phyloP scores from a whole-genome alignment of 2,888 invertebrate species.

The Zaprionus bogoriensis region DNA sequence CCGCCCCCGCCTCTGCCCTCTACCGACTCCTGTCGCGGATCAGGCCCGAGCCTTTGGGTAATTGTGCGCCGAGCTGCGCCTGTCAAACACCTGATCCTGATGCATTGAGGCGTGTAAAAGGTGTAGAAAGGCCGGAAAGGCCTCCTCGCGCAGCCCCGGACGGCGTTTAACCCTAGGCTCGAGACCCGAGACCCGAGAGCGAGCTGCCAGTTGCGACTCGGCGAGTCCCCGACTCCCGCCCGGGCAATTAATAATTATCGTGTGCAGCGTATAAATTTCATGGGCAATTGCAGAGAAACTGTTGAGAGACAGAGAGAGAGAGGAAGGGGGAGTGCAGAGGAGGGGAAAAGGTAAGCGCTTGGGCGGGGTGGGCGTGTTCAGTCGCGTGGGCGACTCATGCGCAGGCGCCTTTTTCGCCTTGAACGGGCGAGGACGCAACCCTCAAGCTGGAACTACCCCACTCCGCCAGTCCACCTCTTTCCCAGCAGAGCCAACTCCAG shows the following conservation, averaged over 20 bases:
- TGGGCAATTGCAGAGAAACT: constrained; percentile 72
- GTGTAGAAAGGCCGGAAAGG: constrained; percentile 76
- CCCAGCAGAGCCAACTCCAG: background rate
- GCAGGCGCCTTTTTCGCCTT: constrained; percentile 47
- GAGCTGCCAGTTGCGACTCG: too few relatives aligned
- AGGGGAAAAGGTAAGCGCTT: background rate
- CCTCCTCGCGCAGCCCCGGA: constrained; percentile 24
- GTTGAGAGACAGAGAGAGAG: background rate
- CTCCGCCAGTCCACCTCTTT: background rate
- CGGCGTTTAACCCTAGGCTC: constrained; percentile 26
- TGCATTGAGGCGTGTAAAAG: constrained; percentile 79
- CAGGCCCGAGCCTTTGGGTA: constrained; percentile 28
- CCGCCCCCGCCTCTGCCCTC: background rate
- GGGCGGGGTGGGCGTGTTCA: constrained; percentile 2
- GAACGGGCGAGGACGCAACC: constrained; percentile 59
- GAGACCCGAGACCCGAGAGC: too few relatives aligned
- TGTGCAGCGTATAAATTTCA: constrained; percentile 74
- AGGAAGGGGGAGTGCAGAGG: background rate
- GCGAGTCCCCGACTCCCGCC: constrained; percentile 27
- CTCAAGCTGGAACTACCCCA: constrained; percentile 19
- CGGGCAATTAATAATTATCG: constrained; percentile 75
- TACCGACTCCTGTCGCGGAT: constrained; percentile 7
- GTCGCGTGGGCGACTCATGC: constrained; percentile 64
- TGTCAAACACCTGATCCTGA: constrained; percentile 80
- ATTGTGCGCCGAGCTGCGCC: constrained; percentile 46